Base-by-base conservation (phyloP, 2,888 invertebrate species). In the Eurytoma californica region DNA sequence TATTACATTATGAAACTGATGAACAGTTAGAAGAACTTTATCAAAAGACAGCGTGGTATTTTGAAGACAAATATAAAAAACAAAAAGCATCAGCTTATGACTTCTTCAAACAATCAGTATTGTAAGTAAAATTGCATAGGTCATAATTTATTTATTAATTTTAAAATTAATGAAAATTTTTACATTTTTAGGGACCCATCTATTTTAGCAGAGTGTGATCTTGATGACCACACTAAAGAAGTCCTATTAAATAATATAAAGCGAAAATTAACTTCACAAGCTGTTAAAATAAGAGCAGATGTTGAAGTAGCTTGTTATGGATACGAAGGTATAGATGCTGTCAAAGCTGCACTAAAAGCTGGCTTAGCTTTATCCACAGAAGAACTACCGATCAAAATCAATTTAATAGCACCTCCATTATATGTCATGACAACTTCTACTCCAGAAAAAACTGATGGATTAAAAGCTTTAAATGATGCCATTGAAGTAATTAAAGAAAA, bases 401-500 rank as follows among this genome's bases (percentile, higher is more conserved):
- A 99, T 91, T 92, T 99, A 83, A 99, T 99, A 89, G 99, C 99
- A 5, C 99, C 99, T 51, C 99, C 99, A 73, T 92, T 98, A 84
- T 99, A 98, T 92, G 98, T 99, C 79, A 97, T 99, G 94, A 99
- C 99, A 18, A 98, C 99, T 63, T 97, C 98, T 47, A 99, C 99
- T 0, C 96, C 99, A 39, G 99, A 99, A 89, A 96, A 98, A 89
- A 93, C 95, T 67, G 98, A 98, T 85, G 99, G 99, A 2, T 92
- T 99, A 65, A 96, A 95, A 91, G 95, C 96, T 7, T 91, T 99
- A 69, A 95, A 97, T 87, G 94, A 95, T 83, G 98, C 98, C 18
- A 96, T 99, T 81, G 95, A 96, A 83, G 94, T 94, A 86, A 97
- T 99, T 82, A 93, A 96, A 87, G 93, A 93, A 81, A 95, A 94